A percentile compares a stretch with the other conserved stretches of the same genome.
Evolutionary conservation across 2,797 vertebrate genomes (phyloP).

Genomic region (Rhinoraja longicauda): DNA sequence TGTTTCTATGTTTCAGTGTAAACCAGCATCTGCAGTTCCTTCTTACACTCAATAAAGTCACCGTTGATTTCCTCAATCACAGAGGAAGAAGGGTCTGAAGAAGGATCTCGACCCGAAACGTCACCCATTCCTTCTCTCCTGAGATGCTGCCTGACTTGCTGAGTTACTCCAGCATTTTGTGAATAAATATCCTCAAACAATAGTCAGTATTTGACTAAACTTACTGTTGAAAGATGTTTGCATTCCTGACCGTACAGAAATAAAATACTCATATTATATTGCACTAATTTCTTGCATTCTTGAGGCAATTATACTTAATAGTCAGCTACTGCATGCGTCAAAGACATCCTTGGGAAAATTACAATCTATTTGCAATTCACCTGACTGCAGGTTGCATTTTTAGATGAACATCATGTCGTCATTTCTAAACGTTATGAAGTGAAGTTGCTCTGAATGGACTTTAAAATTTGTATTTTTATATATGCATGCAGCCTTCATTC

Average conservation of each 20-base stretch:
- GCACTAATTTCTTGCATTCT: neutral
- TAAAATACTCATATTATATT: neutral
- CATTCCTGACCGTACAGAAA: neutral
- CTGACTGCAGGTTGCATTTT: neutral
- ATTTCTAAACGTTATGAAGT: neutral
- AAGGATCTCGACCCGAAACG: too few species aligned
- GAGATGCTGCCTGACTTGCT: too few species aligned
- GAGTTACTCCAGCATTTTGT: too few species aligned
- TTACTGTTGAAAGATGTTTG: neutral
- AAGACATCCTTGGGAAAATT: constrained; percentile 31
- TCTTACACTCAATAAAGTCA: too few species aligned
- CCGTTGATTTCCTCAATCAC: too few species aligned
- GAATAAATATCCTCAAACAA: too few species aligned
- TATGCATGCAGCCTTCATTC: neutral
- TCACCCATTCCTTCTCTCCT: too few species aligned
- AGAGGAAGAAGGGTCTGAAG: too few species aligned
- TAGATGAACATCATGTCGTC: neutral
- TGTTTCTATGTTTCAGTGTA: too few species aligned
- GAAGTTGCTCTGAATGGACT: neutral
- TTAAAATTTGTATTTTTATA: neutral
- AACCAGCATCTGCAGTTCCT: too few species aligned
- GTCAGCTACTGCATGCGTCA: neutral
- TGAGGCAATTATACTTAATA: constrained; percentile 18
- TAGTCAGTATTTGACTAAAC: too few species aligned
- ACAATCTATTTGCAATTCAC: neutral